These are phyloP conservation scores for Actinia equina DNA, from an alignment of 64 coral and sea anemone genomes.

Conservation along the genomic window DNA sequence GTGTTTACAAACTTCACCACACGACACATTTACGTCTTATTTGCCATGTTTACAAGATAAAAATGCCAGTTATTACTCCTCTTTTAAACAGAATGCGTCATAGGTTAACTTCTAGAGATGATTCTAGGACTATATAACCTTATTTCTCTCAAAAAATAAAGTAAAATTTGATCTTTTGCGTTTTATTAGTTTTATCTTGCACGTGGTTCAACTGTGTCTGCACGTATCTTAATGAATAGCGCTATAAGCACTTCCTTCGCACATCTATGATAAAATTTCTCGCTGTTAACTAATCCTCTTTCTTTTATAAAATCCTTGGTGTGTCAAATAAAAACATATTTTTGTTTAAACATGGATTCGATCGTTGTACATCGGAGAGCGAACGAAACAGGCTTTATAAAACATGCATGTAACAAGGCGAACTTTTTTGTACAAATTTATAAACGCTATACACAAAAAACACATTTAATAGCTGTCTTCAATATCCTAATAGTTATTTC, in stretches of 20 bases:
- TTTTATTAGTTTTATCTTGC: background rate
- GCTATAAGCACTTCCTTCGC: background rate
- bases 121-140: background rate
- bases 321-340: background rate
- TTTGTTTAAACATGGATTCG: background rate
- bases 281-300: background rate
- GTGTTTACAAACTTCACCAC: constrained; percentile 12
- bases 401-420: background rate
- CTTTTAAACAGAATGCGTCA: background rate
- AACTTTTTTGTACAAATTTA: background rate
- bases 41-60: background rate
- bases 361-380: background rate
- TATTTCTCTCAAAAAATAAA: background rate
- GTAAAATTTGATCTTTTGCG: background rate
- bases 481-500: too few relatives aligned
- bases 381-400: background rate
- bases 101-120: background rate
- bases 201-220: constrained; percentile 6
- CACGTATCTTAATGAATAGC: background rate
- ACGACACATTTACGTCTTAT: background rate
- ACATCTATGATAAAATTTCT: background rate
- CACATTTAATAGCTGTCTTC: too few relatives aligned
- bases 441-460: background rate
- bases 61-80: background rate
- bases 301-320: background rate